phyloP scores from a whole-genome alignment of 1,140 invertebrate species.

The Asobara japonica region DNA sequence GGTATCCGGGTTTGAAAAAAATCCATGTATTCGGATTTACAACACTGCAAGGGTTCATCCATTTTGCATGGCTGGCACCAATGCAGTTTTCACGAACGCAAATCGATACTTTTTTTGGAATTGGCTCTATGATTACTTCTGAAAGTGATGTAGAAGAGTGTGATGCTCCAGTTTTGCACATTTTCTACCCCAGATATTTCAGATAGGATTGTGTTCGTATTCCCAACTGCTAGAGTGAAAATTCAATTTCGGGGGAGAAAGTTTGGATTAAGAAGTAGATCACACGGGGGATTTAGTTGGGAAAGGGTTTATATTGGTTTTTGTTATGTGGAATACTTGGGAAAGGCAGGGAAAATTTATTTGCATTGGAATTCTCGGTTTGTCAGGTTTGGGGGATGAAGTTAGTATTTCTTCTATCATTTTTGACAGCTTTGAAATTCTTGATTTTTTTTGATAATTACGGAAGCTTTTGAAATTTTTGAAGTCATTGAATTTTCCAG shows the following conservation, averaged over 20 bases:
- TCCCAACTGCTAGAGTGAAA: neutral
- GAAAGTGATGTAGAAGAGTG: neutral
- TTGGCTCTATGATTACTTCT: neutral
- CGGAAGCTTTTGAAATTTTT: too few relatives aligned
- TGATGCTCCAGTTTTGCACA: neutral
- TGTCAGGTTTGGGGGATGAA: too few relatives aligned
- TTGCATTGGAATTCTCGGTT: neutral
- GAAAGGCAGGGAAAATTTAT: neutral
- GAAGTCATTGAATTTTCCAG: too few relatives aligned
- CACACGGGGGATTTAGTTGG: neutral
- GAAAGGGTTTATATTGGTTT: neutral
- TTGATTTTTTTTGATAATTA: too few relatives aligned
- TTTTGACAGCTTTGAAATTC: too few relatives aligned
- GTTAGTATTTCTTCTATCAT: too few relatives aligned
- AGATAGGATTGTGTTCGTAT: neutral
- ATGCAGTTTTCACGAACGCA: neutral
- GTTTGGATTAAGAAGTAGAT: slow-evolving; percentile 4
- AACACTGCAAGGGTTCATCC: neutral
- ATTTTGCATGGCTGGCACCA: neutral
- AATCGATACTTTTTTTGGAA: slow-evolving; percentile 4
- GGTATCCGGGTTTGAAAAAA: neutral
- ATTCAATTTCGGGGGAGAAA: neutral
- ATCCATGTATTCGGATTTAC: neutral
- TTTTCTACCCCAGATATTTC: neutral
- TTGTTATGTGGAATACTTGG: neutral